Conservation (phyloP, 2,888 invertebrate genomes). For the Volucella bombylans region DNA sequence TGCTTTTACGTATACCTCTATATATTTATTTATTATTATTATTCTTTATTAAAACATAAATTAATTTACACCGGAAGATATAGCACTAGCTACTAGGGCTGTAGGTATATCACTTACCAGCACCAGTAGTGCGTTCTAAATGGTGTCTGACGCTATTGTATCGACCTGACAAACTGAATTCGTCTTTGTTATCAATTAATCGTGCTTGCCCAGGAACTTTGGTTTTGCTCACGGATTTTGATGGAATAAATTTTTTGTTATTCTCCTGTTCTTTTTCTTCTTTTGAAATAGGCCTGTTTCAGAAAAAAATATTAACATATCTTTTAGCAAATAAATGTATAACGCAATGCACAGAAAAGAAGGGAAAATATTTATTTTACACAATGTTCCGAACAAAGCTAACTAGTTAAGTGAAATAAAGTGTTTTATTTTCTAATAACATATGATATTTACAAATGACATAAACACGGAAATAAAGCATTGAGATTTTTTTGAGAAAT, state of each 20-base stretch:
- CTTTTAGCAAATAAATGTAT: neutral
- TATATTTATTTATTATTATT: neutral
- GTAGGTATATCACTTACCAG: conserved; percentile 83
- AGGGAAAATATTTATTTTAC: too few relatives aligned
- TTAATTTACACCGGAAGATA: conserved; percentile 2
- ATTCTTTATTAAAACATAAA: neutral
- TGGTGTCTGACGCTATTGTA: conserved; percentile 87
- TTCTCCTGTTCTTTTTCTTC: conserved; percentile 94
- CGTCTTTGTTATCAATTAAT: conserved; percentile 84
- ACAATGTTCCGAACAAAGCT: too few relatives aligned
- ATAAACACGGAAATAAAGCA: too few relatives aligned
- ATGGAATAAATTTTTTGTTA: conserved; percentile 90
- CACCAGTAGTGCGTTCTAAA: conserved; percentile 88
- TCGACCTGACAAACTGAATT: conserved; percentile 81
- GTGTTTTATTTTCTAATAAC: too few relatives aligned
- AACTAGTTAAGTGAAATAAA: too few relatives aligned
- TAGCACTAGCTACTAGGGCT: too few relatives aligned
- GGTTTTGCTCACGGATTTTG: conserved; percentile 83
- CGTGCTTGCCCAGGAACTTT: conserved; percentile 84
- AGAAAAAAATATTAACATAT: too few relatives aligned
- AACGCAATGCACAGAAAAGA: too few relatives aligned
- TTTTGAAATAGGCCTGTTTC: conserved; percentile 88
- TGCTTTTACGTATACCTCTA: too few relatives aligned
- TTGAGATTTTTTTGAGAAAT: too few relatives aligned
- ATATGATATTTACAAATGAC: too few relatives aligned